phyloP scores from a whole-genome alignment of 2,888 invertebrate species.

The Ichneumon xanthorius region DNA sequence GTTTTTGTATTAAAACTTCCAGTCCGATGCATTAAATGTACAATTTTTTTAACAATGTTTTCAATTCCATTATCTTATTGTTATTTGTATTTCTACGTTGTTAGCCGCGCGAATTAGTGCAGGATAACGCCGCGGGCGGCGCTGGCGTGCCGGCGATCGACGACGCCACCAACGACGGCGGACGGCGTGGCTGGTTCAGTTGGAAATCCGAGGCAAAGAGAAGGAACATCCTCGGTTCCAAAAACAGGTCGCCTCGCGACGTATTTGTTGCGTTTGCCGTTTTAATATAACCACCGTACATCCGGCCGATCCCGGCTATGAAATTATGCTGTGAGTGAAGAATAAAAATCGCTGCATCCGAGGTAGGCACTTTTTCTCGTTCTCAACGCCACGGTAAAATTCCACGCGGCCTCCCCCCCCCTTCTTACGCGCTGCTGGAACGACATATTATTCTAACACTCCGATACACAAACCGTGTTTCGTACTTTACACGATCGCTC shows the following conservation, averaged over 20 bases:
- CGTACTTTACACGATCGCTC: neutral
- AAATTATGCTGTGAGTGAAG: constrained; percentile 9
- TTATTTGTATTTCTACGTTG: neutral
- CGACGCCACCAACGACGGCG: constrained; percentile 1
- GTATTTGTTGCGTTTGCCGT: neutral
- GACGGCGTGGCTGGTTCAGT: constrained; percentile 14
- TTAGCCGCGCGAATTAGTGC: neutral
- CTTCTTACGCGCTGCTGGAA: neutral
- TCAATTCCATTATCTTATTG: neutral
- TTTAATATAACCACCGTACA: neutral
- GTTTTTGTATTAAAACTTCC: no score
- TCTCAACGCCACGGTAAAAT: neutral
- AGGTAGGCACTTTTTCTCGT: neutral
- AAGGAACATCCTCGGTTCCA: neutral
- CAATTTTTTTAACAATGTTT: neutral
- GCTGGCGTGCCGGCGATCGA: constrained; percentile 9
- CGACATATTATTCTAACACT: neutral
- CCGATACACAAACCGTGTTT: neutral
- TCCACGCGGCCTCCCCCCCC: constrained; percentile 8
- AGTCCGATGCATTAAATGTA: no score
- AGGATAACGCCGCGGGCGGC: neutral
- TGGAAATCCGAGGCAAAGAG: neutral
- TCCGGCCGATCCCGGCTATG: neutral
- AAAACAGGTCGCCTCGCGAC: neutral
- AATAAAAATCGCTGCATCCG: neutral